Conservation (phyloP, 1,140 invertebrate species). For the Zaprionus davidi region DNA sequence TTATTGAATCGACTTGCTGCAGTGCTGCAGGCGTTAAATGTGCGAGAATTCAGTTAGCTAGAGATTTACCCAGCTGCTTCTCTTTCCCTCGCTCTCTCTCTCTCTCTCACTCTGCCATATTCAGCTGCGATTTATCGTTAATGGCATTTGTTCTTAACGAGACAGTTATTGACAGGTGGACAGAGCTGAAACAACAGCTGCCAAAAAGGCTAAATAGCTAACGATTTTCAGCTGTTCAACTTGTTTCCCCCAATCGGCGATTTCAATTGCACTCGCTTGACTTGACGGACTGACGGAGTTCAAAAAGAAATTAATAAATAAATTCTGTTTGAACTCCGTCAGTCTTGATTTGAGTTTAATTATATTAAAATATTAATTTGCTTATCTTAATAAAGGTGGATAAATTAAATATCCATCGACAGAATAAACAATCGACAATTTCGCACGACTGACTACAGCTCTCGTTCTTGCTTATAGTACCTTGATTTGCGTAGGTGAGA, state of each 20-base stretch:
- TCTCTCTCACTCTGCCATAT: slow-evolving; percentile 4
- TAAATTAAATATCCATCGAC: too few relatives aligned
- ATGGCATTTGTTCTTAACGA: slow-evolving; percentile 45
- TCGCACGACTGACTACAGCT: too few relatives aligned
- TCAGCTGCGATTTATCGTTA: slow-evolving; percentile 45
- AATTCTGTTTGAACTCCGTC: too few relatives aligned
- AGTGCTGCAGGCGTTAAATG: slow-evolving; percentile 50
- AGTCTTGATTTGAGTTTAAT: too few relatives aligned
- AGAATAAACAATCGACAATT: too few relatives aligned
- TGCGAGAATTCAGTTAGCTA: slow-evolving; percentile 48
- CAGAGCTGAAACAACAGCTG: slow-evolving; percentile 3
- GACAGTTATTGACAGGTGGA: slow-evolving; percentile 50
- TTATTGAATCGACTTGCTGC: slow-evolving; percentile 23
- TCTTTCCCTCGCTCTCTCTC: neutral
- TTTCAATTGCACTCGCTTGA: neutral
- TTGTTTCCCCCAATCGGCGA: neutral
- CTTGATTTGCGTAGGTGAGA: too few relatives aligned
- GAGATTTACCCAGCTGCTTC: slow-evolving; percentile 24
- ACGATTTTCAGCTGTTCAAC: neutral
- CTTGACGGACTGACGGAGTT: neutral
- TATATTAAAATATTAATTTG: too few relatives aligned
- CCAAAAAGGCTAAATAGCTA: slow-evolving; percentile 24
- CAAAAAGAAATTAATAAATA: too few relatives aligned
- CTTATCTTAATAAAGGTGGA: too few relatives aligned
- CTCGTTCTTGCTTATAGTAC: too few relatives aligned